Percentiles rank a stretch among this genome's conserved stretches.
Conservation (phyloP, 2,797 vertebrate species). For the Anguilla megastoma region DNA sequence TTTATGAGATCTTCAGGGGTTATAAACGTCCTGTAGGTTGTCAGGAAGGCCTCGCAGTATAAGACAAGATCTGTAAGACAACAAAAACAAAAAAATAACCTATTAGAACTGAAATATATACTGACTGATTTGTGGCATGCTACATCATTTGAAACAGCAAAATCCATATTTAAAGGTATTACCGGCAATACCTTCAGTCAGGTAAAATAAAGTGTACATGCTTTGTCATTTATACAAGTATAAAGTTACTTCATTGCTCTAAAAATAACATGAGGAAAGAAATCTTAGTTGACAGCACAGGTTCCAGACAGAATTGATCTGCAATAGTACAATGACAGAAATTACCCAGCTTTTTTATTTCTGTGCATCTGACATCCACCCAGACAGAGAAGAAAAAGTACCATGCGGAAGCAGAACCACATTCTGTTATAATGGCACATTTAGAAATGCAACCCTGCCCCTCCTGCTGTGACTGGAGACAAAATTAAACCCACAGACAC, state of each 20-base stretch:
- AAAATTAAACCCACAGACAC: constrained; percentile 46
- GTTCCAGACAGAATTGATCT: background rate
- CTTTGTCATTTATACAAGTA: background rate
- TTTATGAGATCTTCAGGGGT: constrained; percentile 95
- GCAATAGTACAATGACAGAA: background rate
- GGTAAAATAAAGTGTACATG: background rate
- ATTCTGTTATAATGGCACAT: background rate
- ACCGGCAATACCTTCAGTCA: background rate
- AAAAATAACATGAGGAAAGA: background rate
- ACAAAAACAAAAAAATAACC: constrained; percentile 31
- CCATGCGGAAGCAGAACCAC: background rate
- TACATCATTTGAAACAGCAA: background rate
- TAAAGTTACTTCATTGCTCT: background rate
- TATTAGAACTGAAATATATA: constrained; percentile 13
- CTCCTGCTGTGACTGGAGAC: background rate
- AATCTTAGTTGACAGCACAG: background rate
- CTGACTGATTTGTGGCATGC: background rate
- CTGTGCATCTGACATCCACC: background rate
- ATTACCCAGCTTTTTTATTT: background rate
- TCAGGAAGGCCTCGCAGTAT: constrained; percentile 98
- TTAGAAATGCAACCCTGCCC: background rate
- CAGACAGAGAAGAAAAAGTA: background rate
- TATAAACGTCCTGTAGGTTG: constrained; percentile 97
- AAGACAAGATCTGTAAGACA: constrained; percentile 85
- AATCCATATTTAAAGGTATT: background rate